phyloP scores from a whole-genome alignment of 2,888 invertebrate species.

The Ametastegia equiseti region DNA sequence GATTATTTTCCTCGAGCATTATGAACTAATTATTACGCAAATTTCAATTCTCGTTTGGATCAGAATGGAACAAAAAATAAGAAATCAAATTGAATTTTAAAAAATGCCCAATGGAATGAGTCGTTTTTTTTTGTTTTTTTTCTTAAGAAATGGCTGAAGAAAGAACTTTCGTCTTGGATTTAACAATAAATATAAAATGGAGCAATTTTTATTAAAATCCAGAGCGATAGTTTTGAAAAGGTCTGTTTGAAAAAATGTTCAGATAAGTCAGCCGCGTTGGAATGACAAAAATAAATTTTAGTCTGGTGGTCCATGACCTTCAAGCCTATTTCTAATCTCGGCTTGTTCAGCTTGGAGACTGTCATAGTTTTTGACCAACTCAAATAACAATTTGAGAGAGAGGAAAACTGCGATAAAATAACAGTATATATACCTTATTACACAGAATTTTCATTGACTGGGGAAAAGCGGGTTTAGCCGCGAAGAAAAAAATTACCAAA shows the following conservation, averaged over 20 bases:
- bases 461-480: background rate
- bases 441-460: no score
- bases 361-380: background rate
- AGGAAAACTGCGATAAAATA: background rate
- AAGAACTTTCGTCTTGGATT: no score
- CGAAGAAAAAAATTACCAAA: background rate
- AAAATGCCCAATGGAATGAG: no score
- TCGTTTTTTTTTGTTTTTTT: no score
- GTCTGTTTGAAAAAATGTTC: background rate
- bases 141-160: no score
- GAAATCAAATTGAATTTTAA: background rate
- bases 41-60: no score
- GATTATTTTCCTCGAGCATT: no score
- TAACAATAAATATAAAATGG: no score
- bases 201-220: no score
- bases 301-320: constrained; percentile 10
- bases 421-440: background rate
- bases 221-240: no score
- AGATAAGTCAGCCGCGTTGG: background rate
- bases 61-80: no score
- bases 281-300: background rate
- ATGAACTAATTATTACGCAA: no score
- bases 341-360: constrained; percentile 12
- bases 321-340: constrained; percentile 4
- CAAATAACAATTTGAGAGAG: background rate